A percentile compares a stretch with the other conserved stretches of the same genome.
phyloP scores from a whole-genome alignment of 2,888 invertebrate species.

The Pegoplata infirma region DNA sequence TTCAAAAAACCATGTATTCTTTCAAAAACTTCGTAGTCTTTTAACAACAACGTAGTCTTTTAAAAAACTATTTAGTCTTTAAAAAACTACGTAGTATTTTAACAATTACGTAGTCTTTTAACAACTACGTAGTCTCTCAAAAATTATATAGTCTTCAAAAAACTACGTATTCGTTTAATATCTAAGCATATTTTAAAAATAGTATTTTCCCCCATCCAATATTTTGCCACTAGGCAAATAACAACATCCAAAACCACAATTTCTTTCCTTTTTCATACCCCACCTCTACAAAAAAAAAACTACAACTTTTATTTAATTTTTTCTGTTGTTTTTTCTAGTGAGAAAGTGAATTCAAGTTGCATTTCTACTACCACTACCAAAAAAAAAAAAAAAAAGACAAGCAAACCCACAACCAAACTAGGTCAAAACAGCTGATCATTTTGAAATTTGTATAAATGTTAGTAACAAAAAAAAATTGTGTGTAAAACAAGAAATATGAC shows the following conservation, averaged over 20 bases:
- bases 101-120: too few relatives aligned
- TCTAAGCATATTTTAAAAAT: too few relatives aligned
- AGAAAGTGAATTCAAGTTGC: not conserved
- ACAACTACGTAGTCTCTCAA: too few relatives aligned
- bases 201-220: not conserved
- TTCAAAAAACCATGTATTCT: too few relatives aligned
- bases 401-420: constrained; percentile 19
- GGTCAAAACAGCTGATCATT: constrained; percentile 53
- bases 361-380: not conserved
- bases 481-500: constrained; percentile 14
- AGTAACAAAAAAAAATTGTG: not conserved
- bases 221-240: not conserved
- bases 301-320: not conserved
- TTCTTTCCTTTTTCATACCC: not conserved
- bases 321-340: not conserved
- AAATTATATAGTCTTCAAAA: too few relatives aligned
- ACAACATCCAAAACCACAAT: not conserved
- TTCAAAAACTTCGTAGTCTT: too few relatives aligned
- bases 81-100: too few relatives aligned
- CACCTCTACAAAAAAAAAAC: not conserved
- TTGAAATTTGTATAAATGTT: not conserved
- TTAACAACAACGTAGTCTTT: too few relatives aligned
- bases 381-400: not conserved
- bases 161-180: too few relatives aligned
- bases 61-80: too few relatives aligned